Evolutionary conservation across 2,888 invertebrate genomes (phyloP).

Genomic region (Idaea biselata): DNA sequence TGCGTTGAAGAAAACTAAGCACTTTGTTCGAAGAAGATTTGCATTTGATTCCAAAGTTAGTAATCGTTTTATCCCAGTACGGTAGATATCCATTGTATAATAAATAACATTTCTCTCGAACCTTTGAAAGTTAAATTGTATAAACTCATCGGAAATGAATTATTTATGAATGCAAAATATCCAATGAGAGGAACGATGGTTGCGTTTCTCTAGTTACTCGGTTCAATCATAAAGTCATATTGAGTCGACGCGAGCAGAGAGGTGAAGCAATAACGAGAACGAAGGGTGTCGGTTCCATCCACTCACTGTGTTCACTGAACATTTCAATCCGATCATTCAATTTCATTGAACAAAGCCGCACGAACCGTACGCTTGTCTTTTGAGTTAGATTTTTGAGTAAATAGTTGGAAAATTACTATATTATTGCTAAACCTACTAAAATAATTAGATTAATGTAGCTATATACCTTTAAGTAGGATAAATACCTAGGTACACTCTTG

Average conservation of each 20-base stretch:
- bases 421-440: neutral
- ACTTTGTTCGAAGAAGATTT: conserved; percentile 18
- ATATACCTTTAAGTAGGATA: no score
- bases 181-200: conserved; percentile 1
- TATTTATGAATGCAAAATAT: conserved; percentile 15
- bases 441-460: no score
- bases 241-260: conserved; percentile 25
- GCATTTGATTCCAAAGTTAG: conserved; percentile 15
- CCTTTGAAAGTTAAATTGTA: neutral
- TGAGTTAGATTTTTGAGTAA: conserved; percentile 20
- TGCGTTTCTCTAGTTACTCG: conserved; percentile 7
- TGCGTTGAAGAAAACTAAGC: conserved; percentile 25
- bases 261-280: conserved; percentile 32
- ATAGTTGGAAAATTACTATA: conserved; percentile 14
- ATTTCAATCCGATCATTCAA: conserved; percentile 50
- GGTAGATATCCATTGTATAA: neutral
- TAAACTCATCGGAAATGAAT: conserved; percentile 7
- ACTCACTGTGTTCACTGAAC: conserved; percentile 48
- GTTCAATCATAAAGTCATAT: conserved; percentile 12
- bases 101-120: neutral
- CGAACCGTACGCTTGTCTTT: conserved; percentile 16
- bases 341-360: conserved; percentile 47
- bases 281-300: conserved; percentile 38
- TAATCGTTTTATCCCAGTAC: conserved; percentile 15
- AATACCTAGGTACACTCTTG: no score